Conservation (phyloP, 2,888 invertebrate species). For the Parapristionchus giblindavisi region DNA sequence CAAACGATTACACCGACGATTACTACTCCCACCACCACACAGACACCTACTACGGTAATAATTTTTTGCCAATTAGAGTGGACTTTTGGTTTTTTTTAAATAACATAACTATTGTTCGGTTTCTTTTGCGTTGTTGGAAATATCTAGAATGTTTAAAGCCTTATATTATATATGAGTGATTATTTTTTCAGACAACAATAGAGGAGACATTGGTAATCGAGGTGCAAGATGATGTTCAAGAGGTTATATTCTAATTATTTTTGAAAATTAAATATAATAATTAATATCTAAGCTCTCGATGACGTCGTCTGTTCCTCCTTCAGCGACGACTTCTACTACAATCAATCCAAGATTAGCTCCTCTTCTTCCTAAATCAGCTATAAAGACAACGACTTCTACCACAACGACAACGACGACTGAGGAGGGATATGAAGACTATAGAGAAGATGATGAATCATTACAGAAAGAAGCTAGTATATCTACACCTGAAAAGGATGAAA, state of each 20-base stretch:
- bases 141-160: too few species aligned
- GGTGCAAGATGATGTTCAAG: constrained; percentile 19
- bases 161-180: too few species aligned
- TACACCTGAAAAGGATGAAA: too few species aligned
- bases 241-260: background rate
- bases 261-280: background rate
- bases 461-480: too few species aligned
- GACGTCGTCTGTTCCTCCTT: background rate
- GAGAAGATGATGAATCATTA: background rate
- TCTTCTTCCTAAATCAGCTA: constrained; percentile 1
- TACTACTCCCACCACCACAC: background rate
- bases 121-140: too few species aligned
- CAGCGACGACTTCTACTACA: background rate
- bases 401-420: background rate
- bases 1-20: background rate
- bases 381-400: background rate
- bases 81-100: background rate
- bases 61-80: background rate
- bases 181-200: background rate
- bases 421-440: background rate
- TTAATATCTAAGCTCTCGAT: constrained; percentile 2
- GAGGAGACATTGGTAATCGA: constrained; percentile 28
- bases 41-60: constrained; percentile 5
- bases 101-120: background rate
- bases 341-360: constrained; percentile 9